Evolutionary conservation across 1,140 invertebrate genomes (phyloP), one percentile per base, ranked within the genome.

Genomic region (Leptopilina boulardi): DNA sequence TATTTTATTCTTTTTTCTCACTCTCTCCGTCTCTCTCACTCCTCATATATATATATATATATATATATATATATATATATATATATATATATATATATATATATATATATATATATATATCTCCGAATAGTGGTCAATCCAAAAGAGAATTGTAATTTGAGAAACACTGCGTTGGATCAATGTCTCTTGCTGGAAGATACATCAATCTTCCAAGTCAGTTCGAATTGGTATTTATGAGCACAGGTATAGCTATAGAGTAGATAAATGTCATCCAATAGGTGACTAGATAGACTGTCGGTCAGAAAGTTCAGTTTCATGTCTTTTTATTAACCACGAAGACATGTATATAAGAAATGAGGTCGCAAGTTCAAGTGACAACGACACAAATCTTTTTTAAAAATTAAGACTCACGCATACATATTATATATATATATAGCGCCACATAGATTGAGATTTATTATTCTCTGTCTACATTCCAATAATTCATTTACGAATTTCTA

Each of bases 81-180:
- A n/a, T n/a, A n/a, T n/a, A n/a, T n/a, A n/a, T n/a, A n/a, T n/a
- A n/a, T n/a, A n/a, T n/a, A n/a, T n/a, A n/a, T n/a, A n/a, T n/a
- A n/a, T n/a, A n/a, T n/a, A n/a, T n/a, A n/a, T n/a, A n/a, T n/a
- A n/a, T n/a, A n/a, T n/a, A n/a, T n/a, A n/a, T n/a, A n/a, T n/a
- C n/a, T n/a, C n/a, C n/a, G n/a, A n/a, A n/a, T n/a, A n/a, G 34
- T 3, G 21, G 8, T 59, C 56, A 59, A 59, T 13, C 23, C 23
- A 26, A 30, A 34, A n/a, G 26, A 23, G 26, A 66, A 23, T 66
- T 23, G 59, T 66, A 66, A 66, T 66, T 66, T 66, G 59, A 66
- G 59, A 66, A 66, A 66, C 59, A 66, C 59, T 66, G 59, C 21
- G 59, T 66, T 66, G 59, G 59, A 66, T 66, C 59, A 66, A 66